Conservation (phyloP, 2,797 vertebrate species). For the Cynodonichthys magdalenae region DNA sequence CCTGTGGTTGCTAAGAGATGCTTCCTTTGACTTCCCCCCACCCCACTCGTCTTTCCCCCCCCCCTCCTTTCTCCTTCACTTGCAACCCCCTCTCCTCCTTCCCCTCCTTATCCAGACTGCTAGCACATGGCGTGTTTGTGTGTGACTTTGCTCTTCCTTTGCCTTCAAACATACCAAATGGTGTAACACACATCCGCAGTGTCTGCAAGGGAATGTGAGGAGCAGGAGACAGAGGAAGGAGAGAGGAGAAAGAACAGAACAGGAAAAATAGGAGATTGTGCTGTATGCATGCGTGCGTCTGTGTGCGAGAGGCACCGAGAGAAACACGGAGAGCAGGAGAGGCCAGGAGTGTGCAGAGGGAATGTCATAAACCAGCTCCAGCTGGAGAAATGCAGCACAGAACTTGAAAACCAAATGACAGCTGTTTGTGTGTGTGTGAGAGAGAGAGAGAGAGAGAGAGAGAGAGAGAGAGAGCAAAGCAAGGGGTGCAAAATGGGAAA, state of each 20-base stretch:
- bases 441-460: slow-evolving; percentile 59
- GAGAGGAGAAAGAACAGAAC: slow-evolving; percentile 72
- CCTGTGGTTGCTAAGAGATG: slow-evolving; percentile 94
- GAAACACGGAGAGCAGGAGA: slow-evolving; percentile 51
- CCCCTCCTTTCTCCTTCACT: slow-evolving; percentile 1
- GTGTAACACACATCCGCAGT: slow-evolving; percentile 62
- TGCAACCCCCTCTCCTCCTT: slow-evolving; percentile 27
- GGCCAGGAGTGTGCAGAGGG: slow-evolving; percentile 86
- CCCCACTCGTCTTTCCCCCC: slow-evolving; percentile 35
- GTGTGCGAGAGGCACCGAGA: slow-evolving; percentile 15
- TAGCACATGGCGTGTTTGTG: slow-evolving; percentile 77
- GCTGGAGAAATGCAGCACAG: slow-evolving; percentile 88
- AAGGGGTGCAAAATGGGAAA: slow-evolving; percentile 84
- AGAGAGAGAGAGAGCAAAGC: slow-evolving; percentile 11
- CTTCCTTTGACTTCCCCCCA: slow-evolving; percentile 83
- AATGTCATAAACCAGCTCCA: slow-evolving; percentile 93
- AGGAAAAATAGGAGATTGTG: slow-evolving; percentile 72
- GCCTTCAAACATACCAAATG: slow-evolving; percentile 82
- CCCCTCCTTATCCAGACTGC: slow-evolving; percentile 69
- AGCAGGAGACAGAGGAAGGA: slow-evolving; percentile 63
- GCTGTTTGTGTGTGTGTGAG: slow-evolving; percentile 76
- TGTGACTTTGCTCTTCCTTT: slow-evolving; percentile 61
- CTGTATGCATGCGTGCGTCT: slow-evolving; percentile 28
- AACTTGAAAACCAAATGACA: slow-evolving; percentile 92
- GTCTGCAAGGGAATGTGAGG: slow-evolving; percentile 68